Base-by-base conservation (phyloP, 1,140 invertebrate genomes). In the Arion vulgaris region DNA sequence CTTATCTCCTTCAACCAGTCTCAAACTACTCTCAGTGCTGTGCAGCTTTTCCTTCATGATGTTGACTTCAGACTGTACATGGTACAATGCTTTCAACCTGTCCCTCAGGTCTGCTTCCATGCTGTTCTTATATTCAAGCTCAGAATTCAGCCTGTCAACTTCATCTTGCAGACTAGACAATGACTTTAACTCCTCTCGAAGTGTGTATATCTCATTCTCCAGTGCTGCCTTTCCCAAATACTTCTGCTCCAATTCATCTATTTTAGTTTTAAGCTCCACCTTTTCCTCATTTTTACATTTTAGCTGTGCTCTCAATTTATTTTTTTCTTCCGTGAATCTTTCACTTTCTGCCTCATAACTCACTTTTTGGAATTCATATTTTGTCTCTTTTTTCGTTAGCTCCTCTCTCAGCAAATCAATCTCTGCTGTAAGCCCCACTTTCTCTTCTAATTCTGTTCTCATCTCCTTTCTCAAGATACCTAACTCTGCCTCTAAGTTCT, bases 401-500 rank as follows among this genome's bases (percentile, higher is more conserved):
- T 79, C 51, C 36, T 62, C 51, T 32, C 34, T 62, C 34, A 79
- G 53, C 15, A 32, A n/a, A 38, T 45, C n/a, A 53, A 41, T 49
- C 36, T 32, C 32, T 1, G 4, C 39, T 23, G 49, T 32, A 39
- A 80, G 45, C 62, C 68, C 28, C 28, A 19, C 34, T 38, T 79
- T 79, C 62, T 71, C 68, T 17, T 80, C 68, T 45, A 62, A 1
- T 19, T 23, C 53, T 4, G 82, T 66, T 49, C 83, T 87, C 69
- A 87, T 85, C 62, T 89, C 86, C 36, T 80, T 71, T 36, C 86
- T 75, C 4, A 76, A 73, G 13, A 84, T 82, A 83, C 83, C 84
- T 76, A 41, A 84, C 83, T 80, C 87, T 84, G 74, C 80, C 83
- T 17, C 75, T 75, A 73, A 86, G 78, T 85, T 82, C 34, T 85